Evolutionary conservation across 1,140 invertebrate genomes (phyloP).

Genomic region (Brachionus sp.): DNA sequence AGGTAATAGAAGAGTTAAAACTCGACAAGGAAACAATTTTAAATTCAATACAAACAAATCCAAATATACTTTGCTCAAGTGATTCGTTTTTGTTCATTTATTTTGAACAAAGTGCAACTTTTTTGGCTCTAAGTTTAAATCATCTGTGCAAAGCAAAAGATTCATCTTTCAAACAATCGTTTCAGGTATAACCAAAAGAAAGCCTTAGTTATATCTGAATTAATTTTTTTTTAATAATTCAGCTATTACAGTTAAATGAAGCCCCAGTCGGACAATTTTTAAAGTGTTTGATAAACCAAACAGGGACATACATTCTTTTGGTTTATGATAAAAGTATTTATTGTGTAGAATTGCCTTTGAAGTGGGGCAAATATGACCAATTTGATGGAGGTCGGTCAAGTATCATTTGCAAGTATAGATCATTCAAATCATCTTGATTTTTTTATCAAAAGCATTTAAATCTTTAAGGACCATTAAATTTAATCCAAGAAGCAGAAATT

Average conservation of each 20-base stretch:
- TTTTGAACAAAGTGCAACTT: neutral
- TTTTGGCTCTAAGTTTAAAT: constrained; percentile 12
- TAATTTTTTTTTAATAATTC: neutral
- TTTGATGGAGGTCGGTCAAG: neutral
- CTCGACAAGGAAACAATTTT: neutral
- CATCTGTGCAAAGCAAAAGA: neutral
- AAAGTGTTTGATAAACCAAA: neutral
- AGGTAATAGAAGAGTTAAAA: neutral
- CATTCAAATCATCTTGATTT: neutral
- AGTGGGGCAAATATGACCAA: constrained; percentile 14
- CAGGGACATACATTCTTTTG: neutral
- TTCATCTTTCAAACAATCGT: neutral
- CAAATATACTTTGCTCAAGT: constrained; percentile 15
- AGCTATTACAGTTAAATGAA: neutral
- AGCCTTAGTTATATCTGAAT: neutral
- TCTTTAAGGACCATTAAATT: constrained; percentile 2
- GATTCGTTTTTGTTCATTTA: constrained; percentile 12
- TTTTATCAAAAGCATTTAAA: neutral
- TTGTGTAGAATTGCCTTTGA: constrained; percentile 16
- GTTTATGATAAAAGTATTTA: constrained; percentile 5
- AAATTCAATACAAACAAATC: neutral
- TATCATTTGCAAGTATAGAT: neutral
- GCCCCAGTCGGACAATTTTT: neutral
- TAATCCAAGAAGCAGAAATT: neutral
- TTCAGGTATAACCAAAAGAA: neutral